Percentiles rank a stretch among this genome's conserved stretches.
phyloP scores from a whole-genome alignment of 2,797 vertebrate genomes.

The Brotula barbata region DNA sequence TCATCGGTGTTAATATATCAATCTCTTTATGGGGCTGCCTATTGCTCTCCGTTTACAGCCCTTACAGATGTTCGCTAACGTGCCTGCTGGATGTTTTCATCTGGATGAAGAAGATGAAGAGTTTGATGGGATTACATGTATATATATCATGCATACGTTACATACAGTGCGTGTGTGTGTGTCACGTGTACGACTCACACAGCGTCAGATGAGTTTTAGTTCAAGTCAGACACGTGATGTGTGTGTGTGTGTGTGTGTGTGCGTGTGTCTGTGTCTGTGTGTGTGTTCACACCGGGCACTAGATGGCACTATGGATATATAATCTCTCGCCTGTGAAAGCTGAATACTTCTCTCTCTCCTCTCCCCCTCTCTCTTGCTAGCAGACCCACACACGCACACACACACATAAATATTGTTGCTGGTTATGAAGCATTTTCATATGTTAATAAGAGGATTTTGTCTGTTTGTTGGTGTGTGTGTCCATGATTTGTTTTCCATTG shows the following conservation, averaged over 20 bases:
- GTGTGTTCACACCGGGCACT: constrained; percentile 66
- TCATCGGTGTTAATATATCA: constrained; percentile 21
- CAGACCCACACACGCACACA: constrained; percentile 19
- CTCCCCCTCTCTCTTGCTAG: constrained; percentile 3
- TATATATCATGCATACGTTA: no score
- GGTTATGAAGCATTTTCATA: constrained; percentile 18
- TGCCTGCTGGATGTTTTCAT: no score
- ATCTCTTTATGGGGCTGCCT: constrained; percentile 6
- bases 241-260: constrained; percentile 4
- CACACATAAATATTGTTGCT: background rate
- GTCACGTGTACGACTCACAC: no score
- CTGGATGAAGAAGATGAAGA: no score
- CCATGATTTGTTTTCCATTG: no score
- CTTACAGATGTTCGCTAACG: no score
- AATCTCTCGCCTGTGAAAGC: constrained; percentile 30
- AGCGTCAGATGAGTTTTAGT: background rate
- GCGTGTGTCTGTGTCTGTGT: constrained; percentile 27
- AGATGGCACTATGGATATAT: constrained; percentile 83
- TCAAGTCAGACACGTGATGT: constrained; percentile 2
- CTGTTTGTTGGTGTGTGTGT: no score
- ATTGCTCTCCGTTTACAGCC: constrained; percentile 7
- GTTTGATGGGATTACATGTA: no score
- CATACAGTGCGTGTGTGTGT: no score
- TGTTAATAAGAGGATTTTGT: background rate
- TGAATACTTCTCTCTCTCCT: background rate